phyloP scores from a whole-genome alignment of 1,140 invertebrate species.

The Aphidius ervi region DNA sequence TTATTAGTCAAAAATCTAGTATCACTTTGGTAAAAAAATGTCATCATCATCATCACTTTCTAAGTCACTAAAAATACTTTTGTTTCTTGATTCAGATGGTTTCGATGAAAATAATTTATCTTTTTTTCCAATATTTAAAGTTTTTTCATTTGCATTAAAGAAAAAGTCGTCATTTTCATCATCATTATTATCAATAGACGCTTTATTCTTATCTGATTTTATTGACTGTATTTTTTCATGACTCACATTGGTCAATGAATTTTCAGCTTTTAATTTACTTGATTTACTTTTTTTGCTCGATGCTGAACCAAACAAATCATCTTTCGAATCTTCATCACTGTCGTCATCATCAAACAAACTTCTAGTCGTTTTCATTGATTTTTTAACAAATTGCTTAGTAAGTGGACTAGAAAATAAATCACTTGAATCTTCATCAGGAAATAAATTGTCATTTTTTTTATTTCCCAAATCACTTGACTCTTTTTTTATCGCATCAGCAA shows the following conservation, averaged over 20 bases:
- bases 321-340: conserved; percentile 15
- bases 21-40: conserved; percentile 34
- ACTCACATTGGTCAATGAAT: not conserved
- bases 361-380: conserved; percentile 33
- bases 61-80: conserved; percentile 42
- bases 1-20: conserved; percentile 33
- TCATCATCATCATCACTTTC: conserved; percentile 45
- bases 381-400: conserved; percentile 33
- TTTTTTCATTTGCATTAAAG: conserved; percentile 33
- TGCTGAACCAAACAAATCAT: conserved; percentile 23
- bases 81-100: conserved; percentile 31
- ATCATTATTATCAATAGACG: not conserved
- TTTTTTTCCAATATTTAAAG: conserved; percentile 16
- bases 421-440: conserved; percentile 40
- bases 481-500: conserved; percentile 29
- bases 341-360: conserved; percentile 37
- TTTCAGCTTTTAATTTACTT: conserved; percentile 12
- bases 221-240: not conserved
- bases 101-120: conserved; percentile 10
- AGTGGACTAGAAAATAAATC: conserved; percentile 40
- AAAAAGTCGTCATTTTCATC: conserved; percentile 33
- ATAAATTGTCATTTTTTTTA: conserved; percentile 28
- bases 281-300: conserved; percentile 4
- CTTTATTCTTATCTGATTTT: too few relatives aligned
- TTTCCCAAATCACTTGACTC: conserved; percentile 11